Base-by-base conservation (phyloP, 2,888 invertebrate species). In the Xylota sylvarum region DNA sequence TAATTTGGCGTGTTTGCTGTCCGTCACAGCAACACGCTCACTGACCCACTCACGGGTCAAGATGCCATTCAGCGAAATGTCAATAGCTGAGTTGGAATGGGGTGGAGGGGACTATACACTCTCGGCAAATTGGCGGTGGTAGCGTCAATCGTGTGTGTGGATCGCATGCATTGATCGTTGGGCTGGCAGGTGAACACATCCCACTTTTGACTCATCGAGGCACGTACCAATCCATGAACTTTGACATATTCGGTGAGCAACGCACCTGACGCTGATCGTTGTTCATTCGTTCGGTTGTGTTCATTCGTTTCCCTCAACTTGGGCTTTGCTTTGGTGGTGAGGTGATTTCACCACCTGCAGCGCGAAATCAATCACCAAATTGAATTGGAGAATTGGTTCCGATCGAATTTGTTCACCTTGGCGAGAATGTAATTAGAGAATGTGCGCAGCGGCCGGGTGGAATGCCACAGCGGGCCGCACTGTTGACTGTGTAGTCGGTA, bases 331-430 rank as follows among this genome's bases (percentile, higher is more conserved):
- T n/a, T 74, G 40, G 7, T 27, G 52, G 17, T 69, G 69, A 12
- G 30, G 64, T 76, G 85, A 86, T 86, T 86, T 86, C 85, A 86
- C 85, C 85, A 86, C 85, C 85, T 86, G 85, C 85, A 86, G 81
- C 67, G 81, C 58, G 72, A 77, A 81, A 81, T 86, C 86, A 82
- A 86, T 82, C 82, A 82, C 86, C 86, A 67, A 86, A 86, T 62
- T 86, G 85, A 77, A 86, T 80, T 74, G 80, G 30, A 70, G 81
- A 81, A 86, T 86, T 82, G 77, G 82, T 86, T 86, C 77, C 77
- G 81, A 86, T 78, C 82, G 81, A 77, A 86, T 77, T 86, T 78
- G 56, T 82, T 86, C 82, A 48, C 86, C 86, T 86, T 86, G 86
- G 73, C 50, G 62, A 86, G 77, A 86, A 82, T 43, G 73, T 73